Base-by-base conservation (phyloP, 2,113 vertebrate species). In the Phalacrocorax aristotelis region DNA sequence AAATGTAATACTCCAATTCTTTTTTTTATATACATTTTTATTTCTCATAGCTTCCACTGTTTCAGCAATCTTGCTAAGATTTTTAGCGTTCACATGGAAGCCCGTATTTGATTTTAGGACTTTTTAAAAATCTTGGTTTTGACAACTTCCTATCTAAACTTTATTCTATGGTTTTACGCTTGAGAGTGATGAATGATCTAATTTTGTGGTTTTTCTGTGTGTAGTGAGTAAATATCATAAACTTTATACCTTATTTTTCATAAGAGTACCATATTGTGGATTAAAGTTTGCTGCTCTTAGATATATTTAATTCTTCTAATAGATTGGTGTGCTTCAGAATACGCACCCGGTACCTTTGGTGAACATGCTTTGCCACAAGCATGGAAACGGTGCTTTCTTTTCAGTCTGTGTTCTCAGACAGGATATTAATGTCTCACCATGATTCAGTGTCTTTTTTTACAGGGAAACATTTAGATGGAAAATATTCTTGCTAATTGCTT, bases 401-500 rank as follows among this genome's bases (percentile, higher is more conserved):
- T 34, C 66, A 46, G 19, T 64, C 16, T 42, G 15, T 61, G 9
- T 69, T 79, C 49, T 57, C 74, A 62, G 16, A 57, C 77, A 76
- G 36, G 20, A 5, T 72, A 58, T 90, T 69, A 83, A 78, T 84
- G 61, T 40, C 32, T 80, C 38, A 22, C n/a, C 13, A 13, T 54
- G 61, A 91, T 54, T 82, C 77, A 80, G 0, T 49, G 40, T 27
- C 26, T 40, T 10, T 68, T 92, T 89, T 72, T 65, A 55, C 34
- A 80, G 36, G 36, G 23, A 76, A 85, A 80, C 25, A 25, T 0
- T 1, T 66, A 69, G 87, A 85, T 80, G 62, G 61, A 87, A 92
- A 75, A 70, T 69, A 46, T 90, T 95, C 74, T 82, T 82, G 20
- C 49, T 92, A 83, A 87, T 95, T 93, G 46, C 40, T 95, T 77